Percentiles rank a stretch among this genome's conserved stretches.
Evolutionary conservation across 2,888 invertebrate genomes (phyloP).

Genomic region (Rugalucina vietnamica): DNA sequence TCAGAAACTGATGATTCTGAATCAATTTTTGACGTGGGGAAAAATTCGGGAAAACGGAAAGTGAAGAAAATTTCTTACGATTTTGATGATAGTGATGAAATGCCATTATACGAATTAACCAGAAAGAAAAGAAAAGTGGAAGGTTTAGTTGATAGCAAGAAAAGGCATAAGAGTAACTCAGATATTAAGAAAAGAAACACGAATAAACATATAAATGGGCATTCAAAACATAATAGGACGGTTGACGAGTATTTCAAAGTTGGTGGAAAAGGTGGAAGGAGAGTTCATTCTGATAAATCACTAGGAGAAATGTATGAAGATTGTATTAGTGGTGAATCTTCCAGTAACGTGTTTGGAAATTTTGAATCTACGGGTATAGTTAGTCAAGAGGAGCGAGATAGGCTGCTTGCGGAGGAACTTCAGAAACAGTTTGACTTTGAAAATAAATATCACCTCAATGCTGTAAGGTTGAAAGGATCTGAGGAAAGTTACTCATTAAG

Average conservation of each 20-base stretch:
- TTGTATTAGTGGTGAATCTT: neutral
- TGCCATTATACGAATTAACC: neutral
- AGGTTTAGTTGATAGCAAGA: neutral
- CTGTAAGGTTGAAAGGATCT: slow-evolving; percentile 52
- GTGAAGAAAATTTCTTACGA: neutral
- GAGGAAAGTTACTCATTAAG: slow-evolving; percentile 52
- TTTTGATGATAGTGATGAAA: neutral
- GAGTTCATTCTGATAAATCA: neutral
- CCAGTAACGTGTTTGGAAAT: neutral
- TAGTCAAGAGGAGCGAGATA: slow-evolving; percentile 50
- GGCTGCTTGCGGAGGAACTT: slow-evolving; percentile 39
- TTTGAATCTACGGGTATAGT: no score
- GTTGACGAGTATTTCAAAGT: neutral
- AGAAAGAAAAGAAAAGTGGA: neutral
- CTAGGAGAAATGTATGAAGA: neutral
- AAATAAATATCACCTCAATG: slow-evolving; percentile 44
- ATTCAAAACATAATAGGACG: neutral
- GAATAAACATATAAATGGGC: neutral
- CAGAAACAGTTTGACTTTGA: slow-evolving; percentile 62
- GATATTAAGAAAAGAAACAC: neutral
- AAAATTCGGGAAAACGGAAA: neutral
- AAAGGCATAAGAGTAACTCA: neutral
- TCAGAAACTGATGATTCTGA: slow-evolving; percentile 15
- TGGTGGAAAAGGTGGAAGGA: neutral
- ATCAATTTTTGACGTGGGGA: slow-evolving; percentile 18